A percentile compares a stretch with the other conserved stretches of the same genome.
phyloP scores from a whole-genome alignment of 2,888 invertebrate species.

The Craniophora ligustri region DNA sequence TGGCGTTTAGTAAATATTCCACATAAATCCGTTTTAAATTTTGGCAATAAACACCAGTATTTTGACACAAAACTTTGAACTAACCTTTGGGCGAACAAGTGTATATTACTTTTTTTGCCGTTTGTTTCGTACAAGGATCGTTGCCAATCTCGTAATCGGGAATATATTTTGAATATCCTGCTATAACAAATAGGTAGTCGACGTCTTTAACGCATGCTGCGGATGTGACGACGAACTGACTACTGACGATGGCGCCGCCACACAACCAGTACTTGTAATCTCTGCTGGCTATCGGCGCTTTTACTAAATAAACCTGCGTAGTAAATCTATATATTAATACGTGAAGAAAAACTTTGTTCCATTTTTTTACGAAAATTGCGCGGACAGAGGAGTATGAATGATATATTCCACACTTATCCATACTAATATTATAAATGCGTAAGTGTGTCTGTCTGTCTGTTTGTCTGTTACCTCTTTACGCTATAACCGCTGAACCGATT shows the following conservation, averaged over 20 bases:
- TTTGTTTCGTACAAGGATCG: constrained; percentile 57
- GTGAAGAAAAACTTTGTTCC: no score
- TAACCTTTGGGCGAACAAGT: constrained; percentile 27
- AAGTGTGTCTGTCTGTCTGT: no score
- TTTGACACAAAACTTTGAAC: no score
- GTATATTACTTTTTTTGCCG: constrained; percentile 59
- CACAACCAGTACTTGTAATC: constrained; percentile 62
- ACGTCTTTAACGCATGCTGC: constrained; percentile 65
- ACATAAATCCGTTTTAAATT: no score
- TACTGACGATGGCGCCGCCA: constrained; percentile 59
- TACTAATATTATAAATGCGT: no score
- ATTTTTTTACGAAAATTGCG: no score
- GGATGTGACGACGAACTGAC: constrained; percentile 55
- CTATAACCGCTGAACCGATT: no score
- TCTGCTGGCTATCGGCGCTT: constrained; percentile 34
- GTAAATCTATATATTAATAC: neutral
- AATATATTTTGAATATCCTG: constrained; percentile 64
- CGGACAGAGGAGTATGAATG: no score
- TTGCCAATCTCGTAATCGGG: constrained; percentile 35
- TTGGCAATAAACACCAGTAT: no score
- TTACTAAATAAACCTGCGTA: constrained; percentile 56
- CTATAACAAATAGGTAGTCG: constrained; percentile 57
- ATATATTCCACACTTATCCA: no score
- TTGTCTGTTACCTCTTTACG: no score
- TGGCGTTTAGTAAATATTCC: no score